Evolutionary conservation across 2,113 vertebrate species (phyloP).

Genomic region (Gadus chalcogrammus): DNA sequence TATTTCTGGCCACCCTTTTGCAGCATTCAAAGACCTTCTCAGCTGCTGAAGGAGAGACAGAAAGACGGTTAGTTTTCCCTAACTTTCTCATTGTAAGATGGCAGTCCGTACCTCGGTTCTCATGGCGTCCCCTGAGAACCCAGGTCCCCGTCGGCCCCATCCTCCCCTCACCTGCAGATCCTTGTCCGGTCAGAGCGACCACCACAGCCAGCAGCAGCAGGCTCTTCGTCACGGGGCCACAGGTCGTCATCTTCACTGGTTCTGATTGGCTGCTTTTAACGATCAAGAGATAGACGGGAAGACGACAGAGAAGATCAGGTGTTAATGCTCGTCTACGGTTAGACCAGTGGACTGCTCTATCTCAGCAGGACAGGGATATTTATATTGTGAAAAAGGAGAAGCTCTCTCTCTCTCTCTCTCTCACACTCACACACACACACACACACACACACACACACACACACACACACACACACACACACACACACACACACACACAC

Average conservation of each 20-base stretch:
- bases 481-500: too few relatives aligned
- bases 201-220: conserved; percentile 26
- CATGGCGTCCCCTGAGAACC: background rate
- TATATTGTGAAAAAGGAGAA: conserved; percentile 54
- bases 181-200: conserved; percentile 3
- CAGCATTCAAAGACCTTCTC: conserved; percentile 44
- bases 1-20: background rate
- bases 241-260: conserved; percentile 34
- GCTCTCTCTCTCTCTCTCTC: background rate
- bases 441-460: too few relatives aligned
- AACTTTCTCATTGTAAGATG: too few relatives aligned
- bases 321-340: conserved; percentile 15
- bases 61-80: background rate
- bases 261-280: background rate
- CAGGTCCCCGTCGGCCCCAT: background rate
- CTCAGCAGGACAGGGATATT: fast-evolving
- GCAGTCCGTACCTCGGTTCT: too few relatives aligned
- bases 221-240: conserved; percentile 14
- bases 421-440: too few relatives aligned
- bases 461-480: too few relatives aligned
- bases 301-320: background rate
- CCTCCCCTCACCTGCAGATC: conserved; percentile 23
- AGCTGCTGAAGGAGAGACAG: background rate
- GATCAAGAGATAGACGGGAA: background rate
- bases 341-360: conserved; percentile 6